Evolutionary conservation across 2,888 invertebrate species (phyloP), one percentile per base, ranked within the genome.

Genomic region (Aphidius colemani): DNA sequence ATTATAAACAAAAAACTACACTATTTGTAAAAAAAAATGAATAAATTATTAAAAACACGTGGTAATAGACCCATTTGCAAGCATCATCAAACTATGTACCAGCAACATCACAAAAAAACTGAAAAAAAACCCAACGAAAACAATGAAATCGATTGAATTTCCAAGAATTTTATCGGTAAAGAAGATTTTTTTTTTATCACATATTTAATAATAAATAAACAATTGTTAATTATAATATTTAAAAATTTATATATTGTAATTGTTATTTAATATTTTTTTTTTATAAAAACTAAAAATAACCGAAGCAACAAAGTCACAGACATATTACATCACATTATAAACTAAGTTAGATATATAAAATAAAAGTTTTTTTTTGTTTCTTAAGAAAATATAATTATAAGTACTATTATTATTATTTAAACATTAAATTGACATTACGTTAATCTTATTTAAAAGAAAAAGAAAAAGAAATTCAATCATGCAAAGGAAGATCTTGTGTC

Each of bases 321-420:
- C 50, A 7, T 30, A 30, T 30, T 30, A 18, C 18, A 18, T 50
- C 8, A 50, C 18, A 18, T 50, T 11, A 13, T 11, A 50, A 46
- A 18, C 18, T 39, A 10, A 45, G 30, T 45, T n/a, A 44, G 30
- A 56, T 44, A 56, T 7, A 56, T 7, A 41, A 53, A 11, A 10
- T 11, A 45, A 44, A 7, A 11, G 11, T 44, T 48, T 41, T 48
- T 44, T 11, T 13, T 43, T 11, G 10, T 48, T 51, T 53, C 11
- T 60, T 51, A 50, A 30, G 50, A 51, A 51, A 60, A 53, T 51
- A 18, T 18, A 18, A 18, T 18, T 18, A 18, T 18, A 2, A 51
- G 45, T 53, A 45, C 10, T 45, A 43, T 53, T 53, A 41, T 43
- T 51, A 59, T 49, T 56, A 18, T 7, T 45, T 59, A 18, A 50